These are phyloP conservation scores for Oryzias javanicus DNA, from an alignment of 2,113 vertebrate species.

Conservation along the genomic window DNA sequence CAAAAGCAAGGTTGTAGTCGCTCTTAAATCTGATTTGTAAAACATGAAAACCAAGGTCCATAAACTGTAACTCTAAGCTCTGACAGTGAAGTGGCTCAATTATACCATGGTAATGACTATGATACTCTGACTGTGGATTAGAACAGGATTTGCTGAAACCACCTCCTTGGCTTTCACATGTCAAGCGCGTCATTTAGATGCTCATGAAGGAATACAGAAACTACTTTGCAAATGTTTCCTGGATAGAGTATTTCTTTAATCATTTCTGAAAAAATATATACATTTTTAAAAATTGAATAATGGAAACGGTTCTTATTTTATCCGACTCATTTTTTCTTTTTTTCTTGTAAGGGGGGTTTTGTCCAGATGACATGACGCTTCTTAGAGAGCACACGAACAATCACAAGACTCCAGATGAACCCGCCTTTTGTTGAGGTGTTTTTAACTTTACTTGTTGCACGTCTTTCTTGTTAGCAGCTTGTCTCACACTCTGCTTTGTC, in stretches of 20 bases:
- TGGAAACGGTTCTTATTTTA: not conserved
- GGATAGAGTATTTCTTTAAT: not conserved
- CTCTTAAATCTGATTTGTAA: not conserved
- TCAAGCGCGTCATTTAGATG: not conserved
- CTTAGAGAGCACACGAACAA: conserved; percentile 5
- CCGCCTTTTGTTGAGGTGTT: not conserved
- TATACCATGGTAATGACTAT: not conserved
- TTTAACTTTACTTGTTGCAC: not conserved
- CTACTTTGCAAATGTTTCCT: not conserved
- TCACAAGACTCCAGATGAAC: conserved; percentile 17
- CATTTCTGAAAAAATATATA: not conserved
- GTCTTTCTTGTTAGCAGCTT: not conserved
- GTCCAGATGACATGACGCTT: not conserved
- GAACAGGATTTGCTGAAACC: not conserved
- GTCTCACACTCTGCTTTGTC: not conserved
- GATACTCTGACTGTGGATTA: not conserved
- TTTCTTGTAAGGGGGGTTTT: not conserved
- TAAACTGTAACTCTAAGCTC: conserved; percentile 38
- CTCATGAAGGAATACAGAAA: not conserved
- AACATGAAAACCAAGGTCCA: conserved; percentile 4
- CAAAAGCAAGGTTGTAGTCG: conserved; percentile 13
- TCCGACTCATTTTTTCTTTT: not conserved
- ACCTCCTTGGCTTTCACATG: not conserved
- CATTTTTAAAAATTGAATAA: not conserved
- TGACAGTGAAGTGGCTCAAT: not conserved